Evolutionary conservation across 2,797 vertebrate species (phyloP).

Genomic region (Benthosema pterotum): DNA sequence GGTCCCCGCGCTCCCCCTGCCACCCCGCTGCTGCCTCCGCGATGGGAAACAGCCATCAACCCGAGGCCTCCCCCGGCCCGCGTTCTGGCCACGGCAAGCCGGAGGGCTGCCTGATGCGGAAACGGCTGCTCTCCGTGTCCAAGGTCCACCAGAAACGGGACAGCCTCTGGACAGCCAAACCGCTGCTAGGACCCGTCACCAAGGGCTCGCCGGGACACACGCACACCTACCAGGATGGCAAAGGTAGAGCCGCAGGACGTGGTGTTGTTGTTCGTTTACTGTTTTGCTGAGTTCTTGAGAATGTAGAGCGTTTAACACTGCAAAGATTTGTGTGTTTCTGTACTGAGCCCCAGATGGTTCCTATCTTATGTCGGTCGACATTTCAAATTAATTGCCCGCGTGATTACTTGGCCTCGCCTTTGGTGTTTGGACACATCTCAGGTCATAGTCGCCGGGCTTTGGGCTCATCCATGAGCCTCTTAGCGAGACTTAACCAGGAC

Average conservation of each 20-base stretch:
- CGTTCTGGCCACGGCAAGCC: constrained; percentile 49
- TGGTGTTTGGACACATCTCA: constrained; percentile 11
- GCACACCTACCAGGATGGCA: constrained; percentile 53
- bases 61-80: constrained; percentile 55
- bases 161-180: constrained; percentile 87
- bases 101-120: constrained; percentile 76
- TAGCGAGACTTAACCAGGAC: constrained; percentile 36
- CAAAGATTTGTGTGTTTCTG: no score
- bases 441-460: constrained; percentile 8
- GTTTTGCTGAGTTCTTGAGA: background rate
- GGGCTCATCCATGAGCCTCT: constrained; percentile 38
- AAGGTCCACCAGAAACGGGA: constrained; percentile 81
- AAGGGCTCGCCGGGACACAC: constrained; percentile 46
- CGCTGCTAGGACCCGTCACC: constrained; percentile 63
- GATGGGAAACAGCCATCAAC: constrained; percentile 83
- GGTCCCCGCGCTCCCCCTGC: constrained; percentile 70
- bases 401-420: constrained; percentile 17
- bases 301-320: no score
- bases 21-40: constrained; percentile 39
- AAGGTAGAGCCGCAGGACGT: constrained; percentile 61
- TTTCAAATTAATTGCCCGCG: constrained; percentile 6
- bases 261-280: no score
- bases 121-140: constrained; percentile 79
- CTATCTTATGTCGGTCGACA: background rate
- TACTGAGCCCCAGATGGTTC: background rate